Evolutionary conservation across 1,140 invertebrate species (phyloP), one percentile per base, ranked within the genome.

Genomic region (Adoxophyes honmai): DNA sequence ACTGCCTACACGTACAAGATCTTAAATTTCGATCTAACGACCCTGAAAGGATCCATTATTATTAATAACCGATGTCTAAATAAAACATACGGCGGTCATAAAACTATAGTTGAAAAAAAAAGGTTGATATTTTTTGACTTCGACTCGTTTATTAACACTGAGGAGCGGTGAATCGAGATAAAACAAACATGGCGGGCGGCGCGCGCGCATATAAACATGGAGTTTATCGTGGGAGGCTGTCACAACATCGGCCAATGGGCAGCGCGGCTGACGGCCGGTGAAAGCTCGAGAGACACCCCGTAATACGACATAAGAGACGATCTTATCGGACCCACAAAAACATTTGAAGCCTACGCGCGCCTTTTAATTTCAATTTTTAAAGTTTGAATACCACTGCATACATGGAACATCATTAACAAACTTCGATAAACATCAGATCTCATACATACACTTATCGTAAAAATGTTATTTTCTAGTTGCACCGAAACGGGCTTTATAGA

Each of bases 31-130:
- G 85, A 86, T 86, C 81, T 81, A 83, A 86, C 78, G 76, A 81
- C 74, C 69, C 73, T 67, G 69, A 73, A 48, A 81, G 78, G 73
- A 80, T 80, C 73, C 80, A 85, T 84, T 86, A 86, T 83, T 86
- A 85, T 84, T 86, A 86, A 88, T 88, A 88, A 86, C 81, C 81
- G 70, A 80, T 80, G 79, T 88, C 81, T 79, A 88, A 88, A 86
- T 88, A 86, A 87, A 86, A 83, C 80, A 75, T 78, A 84, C 75
- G 74, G 66, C 61, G 61, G 55, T 64, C 68, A 73, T 75, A 77
- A 78, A 78, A 75, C 73, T 68, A 70, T 71, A 18, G 42, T 28
- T 64, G 57, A 69, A 65, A 66, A 72, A 77, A 81, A 78, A 84
- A 74, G 57, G 60, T 69, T 57, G 74, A 76, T 68, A 72, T 80